Percentiles rank a stretch among this genome's conserved stretches.
Conservation (phyloP, 2,888 invertebrate species). For the Nycteola revayana region DNA sequence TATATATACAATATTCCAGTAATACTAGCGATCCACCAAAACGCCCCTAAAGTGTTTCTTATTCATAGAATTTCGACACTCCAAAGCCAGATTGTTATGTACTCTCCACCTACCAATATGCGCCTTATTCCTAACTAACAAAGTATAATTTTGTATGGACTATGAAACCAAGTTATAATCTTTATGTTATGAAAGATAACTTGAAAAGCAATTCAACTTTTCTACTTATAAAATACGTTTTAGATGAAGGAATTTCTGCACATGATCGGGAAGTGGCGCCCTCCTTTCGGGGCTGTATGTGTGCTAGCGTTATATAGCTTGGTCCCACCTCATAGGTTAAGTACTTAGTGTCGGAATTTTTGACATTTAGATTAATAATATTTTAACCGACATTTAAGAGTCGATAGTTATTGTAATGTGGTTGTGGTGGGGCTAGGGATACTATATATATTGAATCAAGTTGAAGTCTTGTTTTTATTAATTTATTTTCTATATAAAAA, state of each 20-base stretch:
- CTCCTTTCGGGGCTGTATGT: no score
- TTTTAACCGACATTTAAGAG: no score
- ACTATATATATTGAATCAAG: no score
- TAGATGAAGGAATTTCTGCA: constrained; percentile 33
- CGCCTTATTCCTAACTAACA: constrained; percentile 4
- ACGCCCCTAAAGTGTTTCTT: constrained; percentile 36
- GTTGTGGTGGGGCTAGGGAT: no score
- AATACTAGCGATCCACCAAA: no score
- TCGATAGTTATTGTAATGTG: no score
- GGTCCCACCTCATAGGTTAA: no score
- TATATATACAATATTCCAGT: not conserved
- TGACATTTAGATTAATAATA: no score
- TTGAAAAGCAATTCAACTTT: constrained; percentile 48
- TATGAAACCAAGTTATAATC: constrained; percentile 7
- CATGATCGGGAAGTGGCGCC: constrained; percentile 26
- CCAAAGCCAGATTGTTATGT: constrained; percentile 35
- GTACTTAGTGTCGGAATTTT: no score
- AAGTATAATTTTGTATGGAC: constrained; percentile 9
- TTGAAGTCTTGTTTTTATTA: no score
- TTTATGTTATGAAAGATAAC: constrained; percentile 21
- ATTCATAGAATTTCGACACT: constrained; percentile 45
- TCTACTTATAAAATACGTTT: constrained; percentile 42
- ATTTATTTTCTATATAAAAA: no score
- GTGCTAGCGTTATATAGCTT: no score
- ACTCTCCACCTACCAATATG: constrained; percentile 12